Evolutionary conservation across 2,113 vertebrate genomes (phyloP).

Genomic region (Microtus montanus): DNA sequence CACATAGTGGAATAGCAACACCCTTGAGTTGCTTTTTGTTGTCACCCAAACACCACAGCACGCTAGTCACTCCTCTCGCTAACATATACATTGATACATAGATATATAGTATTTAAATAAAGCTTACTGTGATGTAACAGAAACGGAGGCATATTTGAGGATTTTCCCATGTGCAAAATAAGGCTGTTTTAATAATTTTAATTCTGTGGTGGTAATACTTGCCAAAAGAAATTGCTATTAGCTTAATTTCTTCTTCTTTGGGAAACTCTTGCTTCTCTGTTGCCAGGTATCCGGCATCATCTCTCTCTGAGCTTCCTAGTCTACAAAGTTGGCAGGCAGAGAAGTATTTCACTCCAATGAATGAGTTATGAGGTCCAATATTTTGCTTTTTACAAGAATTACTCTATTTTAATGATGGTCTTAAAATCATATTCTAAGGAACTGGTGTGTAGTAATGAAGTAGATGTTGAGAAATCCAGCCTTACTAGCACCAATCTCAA

Average conservation of each 20-base stretch:
- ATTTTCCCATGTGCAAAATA: background rate
- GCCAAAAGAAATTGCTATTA: conserved; percentile 2
- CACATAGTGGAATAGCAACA: background rate
- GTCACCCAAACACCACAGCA: background rate
- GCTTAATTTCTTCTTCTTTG: background rate
- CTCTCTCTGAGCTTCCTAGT: background rate
- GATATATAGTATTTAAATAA: background rate
- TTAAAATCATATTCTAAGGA: conserved; percentile 12
- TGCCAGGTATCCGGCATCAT: background rate
- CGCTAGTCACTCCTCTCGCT: background rate
- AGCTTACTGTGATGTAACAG: background rate
- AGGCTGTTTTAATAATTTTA: background rate
- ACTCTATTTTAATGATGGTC: background rate
- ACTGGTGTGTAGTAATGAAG: background rate
- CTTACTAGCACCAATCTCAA: background rate
- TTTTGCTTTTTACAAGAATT: background rate
- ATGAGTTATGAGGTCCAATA: background rate
- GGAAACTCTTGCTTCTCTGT: background rate
- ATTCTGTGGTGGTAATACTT: background rate
- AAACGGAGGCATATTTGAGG: background rate
- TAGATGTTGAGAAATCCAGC: background rate
- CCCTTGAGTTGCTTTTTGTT: background rate
- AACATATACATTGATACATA: too few species aligned
- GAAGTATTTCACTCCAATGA: background rate
- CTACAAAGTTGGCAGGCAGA: background rate